These are phyloP conservation scores for Drymonia ruficornis DNA, from an alignment of 2,888 invertebrate genomes.

Conservation along the genomic window DNA sequence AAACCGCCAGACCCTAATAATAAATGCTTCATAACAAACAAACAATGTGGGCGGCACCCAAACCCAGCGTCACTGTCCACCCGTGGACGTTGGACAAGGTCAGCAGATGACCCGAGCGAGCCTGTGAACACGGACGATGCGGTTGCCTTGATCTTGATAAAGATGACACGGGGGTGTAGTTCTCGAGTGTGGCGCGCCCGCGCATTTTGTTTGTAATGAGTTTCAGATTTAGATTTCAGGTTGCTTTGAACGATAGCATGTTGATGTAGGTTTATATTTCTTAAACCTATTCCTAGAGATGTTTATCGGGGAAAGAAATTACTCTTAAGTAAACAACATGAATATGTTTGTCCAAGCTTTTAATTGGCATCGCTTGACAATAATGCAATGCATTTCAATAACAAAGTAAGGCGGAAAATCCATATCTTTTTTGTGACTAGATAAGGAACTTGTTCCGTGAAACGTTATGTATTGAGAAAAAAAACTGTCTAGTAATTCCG, in stretches of 20 bases:
- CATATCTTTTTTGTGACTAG: conserved; percentile 7
- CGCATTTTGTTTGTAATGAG: not conserved
- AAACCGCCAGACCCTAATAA: not conserved
- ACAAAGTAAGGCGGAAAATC: conserved; percentile 23
- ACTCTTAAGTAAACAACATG: too few species aligned
- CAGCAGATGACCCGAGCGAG: not conserved
- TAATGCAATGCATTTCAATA: too few species aligned
- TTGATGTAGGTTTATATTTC: too few species aligned
- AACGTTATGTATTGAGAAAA: conserved; percentile 13
- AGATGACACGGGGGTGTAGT: not conserved
- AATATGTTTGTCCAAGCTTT: too few species aligned
- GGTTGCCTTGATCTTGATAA: not conserved
- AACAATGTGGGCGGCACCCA: conserved; percentile 2
- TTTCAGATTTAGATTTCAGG: not conserved
- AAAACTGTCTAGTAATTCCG: conserved; percentile 11
- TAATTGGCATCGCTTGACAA: too few species aligned
- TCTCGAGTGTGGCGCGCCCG: not conserved
- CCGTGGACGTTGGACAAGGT: conserved; percentile 6
- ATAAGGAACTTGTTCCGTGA: conserved; percentile 11
- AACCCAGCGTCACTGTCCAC: conserved; percentile 21
- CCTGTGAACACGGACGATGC: not conserved
- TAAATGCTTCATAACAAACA: conserved; percentile 1
- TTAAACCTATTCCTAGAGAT: too few species aligned
- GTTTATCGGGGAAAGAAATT: too few species aligned
- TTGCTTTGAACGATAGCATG: too few species aligned